Evolutionary conservation across 2,888 invertebrate genomes (phyloP).

Genomic region (Celastrina argiolus): DNA sequence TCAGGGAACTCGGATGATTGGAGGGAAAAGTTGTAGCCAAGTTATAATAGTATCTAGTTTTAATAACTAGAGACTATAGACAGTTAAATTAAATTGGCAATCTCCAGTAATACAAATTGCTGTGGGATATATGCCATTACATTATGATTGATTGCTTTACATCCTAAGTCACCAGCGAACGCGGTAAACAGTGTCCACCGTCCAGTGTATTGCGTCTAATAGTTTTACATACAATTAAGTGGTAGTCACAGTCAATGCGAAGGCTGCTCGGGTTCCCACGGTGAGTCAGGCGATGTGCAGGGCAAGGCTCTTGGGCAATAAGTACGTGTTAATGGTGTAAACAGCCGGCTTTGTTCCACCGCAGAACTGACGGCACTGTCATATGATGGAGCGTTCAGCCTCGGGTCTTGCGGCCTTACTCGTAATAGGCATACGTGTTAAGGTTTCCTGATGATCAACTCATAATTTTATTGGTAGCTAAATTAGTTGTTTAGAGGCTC

Average conservation of each 20-base stretch:
- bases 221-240: constrained; percentile 23
- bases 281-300: constrained; percentile 56
- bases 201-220: constrained; percentile 15
- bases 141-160: constrained; percentile 1
- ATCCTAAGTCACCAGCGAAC: neutral
- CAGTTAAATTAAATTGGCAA: too few species aligned
- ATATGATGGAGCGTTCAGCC: constrained; percentile 3
- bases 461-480: neutral
- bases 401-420: constrained; percentile 8
- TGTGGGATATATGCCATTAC: too few species aligned
- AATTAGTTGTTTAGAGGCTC: neutral
- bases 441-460: neutral
- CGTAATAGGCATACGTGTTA: constrained; percentile 1
- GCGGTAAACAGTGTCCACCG: neutral
- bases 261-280: constrained; percentile 50
- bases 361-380: constrained; percentile 23
- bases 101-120: neutral
- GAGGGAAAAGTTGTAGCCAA: too few species aligned
- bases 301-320: constrained; percentile 59
- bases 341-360: constrained; percentile 21
- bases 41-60: too few species aligned
- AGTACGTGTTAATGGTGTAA: constrained; percentile 60
- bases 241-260: constrained; percentile 26
- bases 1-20: too few species aligned
- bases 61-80: too few species aligned